phyloP scores from a whole-genome alignment of 2,888 invertebrate species.

The Agriopis aurantiaria region DNA sequence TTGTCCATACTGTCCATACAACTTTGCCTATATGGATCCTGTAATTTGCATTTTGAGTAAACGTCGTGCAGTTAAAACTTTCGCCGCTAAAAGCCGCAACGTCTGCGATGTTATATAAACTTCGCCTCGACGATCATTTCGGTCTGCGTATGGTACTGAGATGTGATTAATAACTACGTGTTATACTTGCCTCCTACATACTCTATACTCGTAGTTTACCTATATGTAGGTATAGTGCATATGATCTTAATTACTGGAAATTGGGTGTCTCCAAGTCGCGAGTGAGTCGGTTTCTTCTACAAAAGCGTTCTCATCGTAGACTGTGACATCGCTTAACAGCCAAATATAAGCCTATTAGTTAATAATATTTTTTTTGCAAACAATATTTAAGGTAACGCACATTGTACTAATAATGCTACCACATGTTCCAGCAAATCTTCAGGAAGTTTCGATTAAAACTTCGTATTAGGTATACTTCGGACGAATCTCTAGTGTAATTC shows the following conservation, averaged over 20 bases:
- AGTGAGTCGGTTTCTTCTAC: too few species aligned
- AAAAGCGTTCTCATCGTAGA: too few species aligned
- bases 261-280: too few species aligned
- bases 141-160: conserved; percentile 53
- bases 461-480: too few species aligned
- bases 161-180: conserved; percentile 53
- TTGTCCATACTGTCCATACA: conserved; percentile 23
- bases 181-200: conserved; percentile 6
- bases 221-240: conserved; percentile 1
- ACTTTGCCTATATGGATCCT: conserved; percentile 63
- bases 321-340: too few species aligned
- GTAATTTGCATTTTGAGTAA: conserved; percentile 84
- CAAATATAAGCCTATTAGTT: too few species aligned
- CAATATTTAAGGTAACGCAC: too few species aligned
- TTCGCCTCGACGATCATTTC: conserved; percentile 63
- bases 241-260: not conserved
- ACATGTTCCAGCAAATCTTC: too few species aligned
- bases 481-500: too few species aligned
- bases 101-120: conserved; percentile 68
- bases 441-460: too few species aligned
- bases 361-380: too few species aligned
- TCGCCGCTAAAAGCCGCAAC: conserved; percentile 70
- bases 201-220: not conserved
- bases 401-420: too few species aligned
- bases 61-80: conserved; percentile 81